Conservation (phyloP, 35 echinoderm and acorn worm genomes). For the Holothuria glaberrima region DNA sequence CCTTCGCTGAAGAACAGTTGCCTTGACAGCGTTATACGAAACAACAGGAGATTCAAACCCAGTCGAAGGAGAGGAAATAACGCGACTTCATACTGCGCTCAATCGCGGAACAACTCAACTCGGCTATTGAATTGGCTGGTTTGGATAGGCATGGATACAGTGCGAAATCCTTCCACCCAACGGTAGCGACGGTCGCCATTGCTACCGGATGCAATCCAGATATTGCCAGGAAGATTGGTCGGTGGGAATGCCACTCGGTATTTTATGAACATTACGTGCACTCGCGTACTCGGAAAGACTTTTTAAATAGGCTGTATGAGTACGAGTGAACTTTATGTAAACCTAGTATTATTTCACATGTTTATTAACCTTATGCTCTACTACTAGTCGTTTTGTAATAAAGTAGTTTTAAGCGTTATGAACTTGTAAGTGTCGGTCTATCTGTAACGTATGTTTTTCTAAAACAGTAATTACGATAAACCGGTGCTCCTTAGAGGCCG, state of each 20-base stretch:
- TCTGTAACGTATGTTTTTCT: too few species aligned
- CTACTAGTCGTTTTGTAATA: neutral
- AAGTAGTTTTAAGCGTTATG: neutral
- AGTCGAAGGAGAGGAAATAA: neutral
- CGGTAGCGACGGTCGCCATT: constrained; percentile 47
- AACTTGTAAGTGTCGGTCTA: too few species aligned
- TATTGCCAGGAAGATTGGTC: constrained; percentile 22
- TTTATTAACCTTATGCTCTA: neutral
- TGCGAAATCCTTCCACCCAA: constrained; percentile 24
- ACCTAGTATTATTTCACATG: neutral
- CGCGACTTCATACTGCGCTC: neutral
- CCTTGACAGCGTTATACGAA: too few species aligned
- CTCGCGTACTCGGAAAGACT: too few species aligned
- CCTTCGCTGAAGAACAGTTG: too few species aligned
- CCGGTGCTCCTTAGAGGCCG: neutral
- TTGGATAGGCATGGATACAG: neutral
- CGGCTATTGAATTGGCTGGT: constrained; percentile 8
- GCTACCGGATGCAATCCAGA: constrained; percentile 20
- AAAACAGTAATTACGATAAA: too few species aligned
- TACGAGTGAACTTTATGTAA: neutral
- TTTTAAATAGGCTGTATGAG: too few species aligned
- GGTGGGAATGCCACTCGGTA: constrained; percentile 44
- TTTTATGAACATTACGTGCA: constrained; percentile 59
- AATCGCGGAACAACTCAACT: neutral
- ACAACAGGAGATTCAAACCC: too few species aligned